phyloP scores from a whole-genome alignment of 2,888 invertebrate species.

The Papilio protenor region DNA sequence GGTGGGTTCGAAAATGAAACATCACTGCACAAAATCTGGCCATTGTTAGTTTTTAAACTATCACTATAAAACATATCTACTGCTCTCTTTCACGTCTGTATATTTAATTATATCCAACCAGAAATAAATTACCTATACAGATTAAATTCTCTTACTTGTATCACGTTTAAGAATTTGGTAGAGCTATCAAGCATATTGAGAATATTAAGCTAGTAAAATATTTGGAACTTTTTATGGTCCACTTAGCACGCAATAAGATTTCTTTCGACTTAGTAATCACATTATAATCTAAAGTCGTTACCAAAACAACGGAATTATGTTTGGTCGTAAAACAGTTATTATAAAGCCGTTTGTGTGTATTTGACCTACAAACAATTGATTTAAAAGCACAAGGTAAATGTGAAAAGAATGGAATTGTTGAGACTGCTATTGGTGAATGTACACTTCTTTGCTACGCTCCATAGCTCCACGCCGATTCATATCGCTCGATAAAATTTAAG shows the following conservation, averaged over 20 bases:
- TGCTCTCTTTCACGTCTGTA: too few relatives aligned
- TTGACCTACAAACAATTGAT: slow-evolving; percentile 27
- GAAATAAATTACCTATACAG: background rate
- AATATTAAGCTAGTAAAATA: slow-evolving; percentile 4
- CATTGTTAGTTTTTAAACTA: background rate
- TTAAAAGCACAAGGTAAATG: slow-evolving; percentile 31
- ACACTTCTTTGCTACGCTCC: slow-evolving; percentile 13
- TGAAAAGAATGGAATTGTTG: slow-evolving; percentile 21
- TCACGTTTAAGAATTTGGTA: background rate
- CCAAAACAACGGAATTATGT: slow-evolving; percentile 24
- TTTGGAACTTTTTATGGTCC: slow-evolving; percentile 24
- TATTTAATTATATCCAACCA: background rate
- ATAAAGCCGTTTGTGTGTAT: slow-evolving; percentile 33
- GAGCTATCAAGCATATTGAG: background rate
- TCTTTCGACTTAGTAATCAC: slow-evolving; percentile 30
- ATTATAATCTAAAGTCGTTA: slow-evolving; percentile 32
- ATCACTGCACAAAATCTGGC: background rate
- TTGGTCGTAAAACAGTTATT: slow-evolving; percentile 41
- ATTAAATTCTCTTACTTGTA: background rate
- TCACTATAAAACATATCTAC: background rate
- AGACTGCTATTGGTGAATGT: slow-evolving; percentile 6
- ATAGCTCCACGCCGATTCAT: slow-evolving; percentile 1
- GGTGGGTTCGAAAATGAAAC: background rate
- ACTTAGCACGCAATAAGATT: slow-evolving; percentile 38
- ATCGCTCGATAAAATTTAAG: slow-evolving; percentile 39